A percentile compares a stretch with the other conserved stretches of the same genome.
phyloP scores from a whole-genome alignment of 2,113 vertebrate genomes.

The Cyphomyrus discorhynchus region DNA sequence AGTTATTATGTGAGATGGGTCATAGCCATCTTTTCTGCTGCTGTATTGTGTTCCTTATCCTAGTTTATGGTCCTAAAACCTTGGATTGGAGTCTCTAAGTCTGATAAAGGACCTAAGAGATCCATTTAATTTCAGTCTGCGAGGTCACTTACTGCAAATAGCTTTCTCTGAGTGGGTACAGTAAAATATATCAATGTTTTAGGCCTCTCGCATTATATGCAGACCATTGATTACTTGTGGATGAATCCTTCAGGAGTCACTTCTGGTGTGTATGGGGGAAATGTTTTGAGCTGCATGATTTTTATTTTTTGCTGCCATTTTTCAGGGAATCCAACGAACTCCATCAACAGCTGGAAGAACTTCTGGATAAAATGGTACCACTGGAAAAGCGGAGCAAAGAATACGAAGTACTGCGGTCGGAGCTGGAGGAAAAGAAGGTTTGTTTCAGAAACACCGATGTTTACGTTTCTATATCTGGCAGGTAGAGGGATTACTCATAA shows the following conservation, averaged over 20 bases:
- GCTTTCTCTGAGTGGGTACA: neutral
- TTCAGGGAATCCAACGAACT: conserved; percentile 75
- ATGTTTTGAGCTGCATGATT: neutral
- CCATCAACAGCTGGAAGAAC: conserved; percentile 79
- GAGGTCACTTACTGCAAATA: neutral
- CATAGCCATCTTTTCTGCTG: neutral
- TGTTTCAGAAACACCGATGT: neutral
- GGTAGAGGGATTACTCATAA: neutral
- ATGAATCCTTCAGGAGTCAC: neutral
- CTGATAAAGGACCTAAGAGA: neutral
- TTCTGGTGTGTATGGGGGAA: neutral
- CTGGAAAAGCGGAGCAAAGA: conserved; percentile 76
- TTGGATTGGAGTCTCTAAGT: neutral
- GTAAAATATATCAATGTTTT: neutral
- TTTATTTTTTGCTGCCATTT: neutral
- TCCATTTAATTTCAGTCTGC: neutral
- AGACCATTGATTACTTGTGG: neutral
- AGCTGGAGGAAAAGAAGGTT: conserved; percentile 84
- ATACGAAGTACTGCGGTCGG: conserved; percentile 65
- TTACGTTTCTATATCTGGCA: neutral
- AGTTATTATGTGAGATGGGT: neutral
- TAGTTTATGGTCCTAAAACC: neutral
- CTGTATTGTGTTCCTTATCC: neutral
- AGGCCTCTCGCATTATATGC: neutral
- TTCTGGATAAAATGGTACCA: conserved; percentile 71